Base-by-base conservation (phyloP, 2,888 invertebrate species). In the Patella depressa region DNA sequence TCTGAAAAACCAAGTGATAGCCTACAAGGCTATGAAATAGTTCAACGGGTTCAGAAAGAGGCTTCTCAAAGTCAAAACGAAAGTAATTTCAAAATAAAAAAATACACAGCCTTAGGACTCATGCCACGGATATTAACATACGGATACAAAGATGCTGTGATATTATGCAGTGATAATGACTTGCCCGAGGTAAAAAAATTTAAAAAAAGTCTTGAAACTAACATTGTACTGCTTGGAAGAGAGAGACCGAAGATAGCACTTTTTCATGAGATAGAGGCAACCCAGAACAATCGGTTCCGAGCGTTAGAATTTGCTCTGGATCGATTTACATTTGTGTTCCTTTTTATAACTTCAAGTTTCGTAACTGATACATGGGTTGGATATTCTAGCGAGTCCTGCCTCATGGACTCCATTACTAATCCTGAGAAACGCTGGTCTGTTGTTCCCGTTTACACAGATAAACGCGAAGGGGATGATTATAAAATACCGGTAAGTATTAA, bases 261-360 rank as follows among this genome's bases (percentile, higher is more conserved):
- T 24, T 87, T 85, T 81, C 83, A 84, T 77, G 81, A 80, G 29
- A 75, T 87, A 55, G 77, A 75, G 3, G 73, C 79, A 11, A 29
- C 80, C 9, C 71, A 79, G 9, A 79, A 79, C 0, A 79, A 78
- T 9, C 74, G 74, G 11, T 74, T 85, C 11, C 73, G 75, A 2
- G 81, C 81, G 78, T 78, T 88, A 72, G 83, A 81, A 53, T 24
- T 54, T 19, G 83, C 82, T 7, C 79, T 88, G 53, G 76, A 83
- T 1, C 76, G 86, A 78, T 86, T 87, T 80, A 89, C 88, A 3
- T 89, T 85, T 73, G 83, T 86, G 9, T 87, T 89, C 79, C 80
- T 89, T 29, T 88, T 80, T 75, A 74, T 89, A 45, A 87, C 87
- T 1, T 79, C 83, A 75, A 72, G 75, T 14, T 88, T 89, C 75